Percentiles rank a stretch among this genome's conserved stretches.
phyloP scores from a whole-genome alignment of 2,113 vertebrate genomes.

The Chiloscyllium plagiosum region DNA sequence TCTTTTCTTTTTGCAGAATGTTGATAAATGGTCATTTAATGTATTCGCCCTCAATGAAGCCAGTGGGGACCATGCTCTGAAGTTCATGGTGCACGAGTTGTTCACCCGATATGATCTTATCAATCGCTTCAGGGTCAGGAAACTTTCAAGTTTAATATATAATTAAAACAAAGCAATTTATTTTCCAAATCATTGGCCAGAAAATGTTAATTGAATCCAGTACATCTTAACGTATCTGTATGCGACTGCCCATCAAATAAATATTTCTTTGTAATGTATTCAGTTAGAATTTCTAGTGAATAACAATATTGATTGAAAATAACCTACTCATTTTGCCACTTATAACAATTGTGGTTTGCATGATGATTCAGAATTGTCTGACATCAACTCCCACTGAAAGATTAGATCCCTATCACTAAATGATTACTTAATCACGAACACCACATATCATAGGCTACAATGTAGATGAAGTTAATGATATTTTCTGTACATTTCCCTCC shows the following conservation, averaged over 20 bases:
- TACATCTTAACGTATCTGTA: slow-evolving; percentile 35
- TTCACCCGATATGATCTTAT: slow-evolving; percentile 97
- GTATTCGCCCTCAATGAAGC: slow-evolving; percentile 89
- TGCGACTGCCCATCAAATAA: slow-evolving; percentile 44
- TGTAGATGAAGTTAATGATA: not conserved
- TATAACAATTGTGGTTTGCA: not conserved
- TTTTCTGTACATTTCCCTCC: not conserved
- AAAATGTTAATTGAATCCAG: slow-evolving; percentile 32
- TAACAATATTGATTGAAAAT: slow-evolving; percentile 19
- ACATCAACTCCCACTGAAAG: not conserved
- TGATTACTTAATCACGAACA: not conserved
- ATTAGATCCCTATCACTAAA: not conserved
- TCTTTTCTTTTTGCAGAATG: slow-evolving; percentile 62
- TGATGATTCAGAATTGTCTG: not conserved
- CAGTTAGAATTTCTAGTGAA: not conserved
- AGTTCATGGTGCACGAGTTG: slow-evolving; percentile 95
- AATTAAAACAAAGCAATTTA: not conserved
- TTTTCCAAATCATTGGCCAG: not conserved
- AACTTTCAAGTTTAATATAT: not conserved
- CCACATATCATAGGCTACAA: not conserved
- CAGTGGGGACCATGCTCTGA: slow-evolving; percentile 88
- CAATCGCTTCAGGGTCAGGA: slow-evolving; percentile 92
- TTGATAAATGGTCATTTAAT: slow-evolving; percentile 96
- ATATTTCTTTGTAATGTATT: not conserved
- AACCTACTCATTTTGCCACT: not conserved